A percentile compares a stretch with the other conserved stretches of the same genome.
Conservation (phyloP, 2,113 vertebrate genomes). For the Thamnaconus septentrionalis region DNA sequence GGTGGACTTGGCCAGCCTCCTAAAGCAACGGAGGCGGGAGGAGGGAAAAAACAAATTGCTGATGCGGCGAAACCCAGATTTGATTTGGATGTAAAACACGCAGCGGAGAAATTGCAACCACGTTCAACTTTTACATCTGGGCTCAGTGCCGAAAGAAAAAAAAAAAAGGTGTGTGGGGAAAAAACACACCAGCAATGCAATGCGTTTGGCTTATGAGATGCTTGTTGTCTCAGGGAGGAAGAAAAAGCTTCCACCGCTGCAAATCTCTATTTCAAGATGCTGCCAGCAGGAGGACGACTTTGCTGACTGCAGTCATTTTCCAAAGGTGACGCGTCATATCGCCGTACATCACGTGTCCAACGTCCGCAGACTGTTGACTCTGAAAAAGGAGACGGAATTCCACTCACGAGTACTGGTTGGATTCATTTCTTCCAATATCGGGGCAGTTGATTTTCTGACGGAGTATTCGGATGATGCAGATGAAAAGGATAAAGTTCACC, state of each 20-base stretch:
- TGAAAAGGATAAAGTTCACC: conserved; percentile 94
- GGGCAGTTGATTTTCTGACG: conserved; percentile 95
- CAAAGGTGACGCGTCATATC: neutral
- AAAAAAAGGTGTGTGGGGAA: no score
- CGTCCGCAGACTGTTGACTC: neutral
- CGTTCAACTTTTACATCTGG: conserved; percentile 45
- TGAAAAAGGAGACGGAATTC: neutral
- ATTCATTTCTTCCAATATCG: conserved; percentile 87
- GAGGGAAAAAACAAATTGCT: conserved; percentile 13
- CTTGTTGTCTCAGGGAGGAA: neutral
- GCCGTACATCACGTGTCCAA: neutral
- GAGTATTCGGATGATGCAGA: conserved; percentile 94
- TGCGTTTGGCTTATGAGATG: conserved; percentile 35
- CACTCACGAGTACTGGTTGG: conserved; percentile 93
- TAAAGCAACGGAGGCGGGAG: conserved; percentile 58
- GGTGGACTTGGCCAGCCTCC: conserved; percentile 96
- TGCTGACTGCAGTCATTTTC: conserved; percentile 1
- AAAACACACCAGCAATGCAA: conserved; percentile 28
- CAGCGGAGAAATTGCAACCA: conserved; percentile 36
- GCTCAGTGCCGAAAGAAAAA: conserved; percentile 14
- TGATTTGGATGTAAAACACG: conserved; percentile 17
- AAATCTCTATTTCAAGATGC: conserved; percentile 25
- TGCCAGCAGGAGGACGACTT: neutral
- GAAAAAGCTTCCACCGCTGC: conserved; percentile 28
- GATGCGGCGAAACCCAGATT: conserved; percentile 30